phyloP scores from a whole-genome alignment of 2,113 vertebrate genomes.

The Nibea coibor region DNA sequence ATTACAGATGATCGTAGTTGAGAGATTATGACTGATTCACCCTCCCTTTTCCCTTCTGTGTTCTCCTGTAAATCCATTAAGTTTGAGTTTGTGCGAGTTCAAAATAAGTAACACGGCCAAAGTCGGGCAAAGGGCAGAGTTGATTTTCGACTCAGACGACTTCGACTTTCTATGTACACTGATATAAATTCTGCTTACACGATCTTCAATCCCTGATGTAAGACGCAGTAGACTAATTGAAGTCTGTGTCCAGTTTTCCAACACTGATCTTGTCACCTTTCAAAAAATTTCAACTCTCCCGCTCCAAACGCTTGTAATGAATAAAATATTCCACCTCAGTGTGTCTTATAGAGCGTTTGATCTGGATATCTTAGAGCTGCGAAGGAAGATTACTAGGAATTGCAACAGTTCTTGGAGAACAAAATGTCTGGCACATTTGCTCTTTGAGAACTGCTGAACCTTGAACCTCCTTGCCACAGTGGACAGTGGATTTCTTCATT shows the following conservation, averaged over 20 bases:
- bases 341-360: constrained; percentile 26
- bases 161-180: background rate
- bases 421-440: background rate
- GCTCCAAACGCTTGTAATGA: constrained; percentile 42
- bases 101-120: constrained; percentile 33
- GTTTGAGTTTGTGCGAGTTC: constrained; percentile 10
- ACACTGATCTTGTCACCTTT: constrained; percentile 31
- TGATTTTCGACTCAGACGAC: constrained; percentile 11
- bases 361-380: background rate
- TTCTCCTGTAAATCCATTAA: background rate
- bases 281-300: background rate
- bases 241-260: constrained; percentile 18
- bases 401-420: constrained; percentile 10
- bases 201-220: background rate
- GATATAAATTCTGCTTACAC: constrained; percentile 10
- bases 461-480: constrained; percentile 15
- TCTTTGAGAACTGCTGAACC: background rate
- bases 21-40: constrained; percentile 11
- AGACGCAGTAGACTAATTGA: background rate
- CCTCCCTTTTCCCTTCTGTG: background rate
- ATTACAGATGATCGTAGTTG: constrained; percentile 15
- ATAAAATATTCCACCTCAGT: constrained; percentile 41
- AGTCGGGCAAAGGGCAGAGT: constrained; percentile 15
- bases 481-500: background rate
- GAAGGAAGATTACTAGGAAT: constrained; percentile 28